Evolutionary conservation across 2,113 vertebrate genomes (phyloP), one percentile per base, ranked within the genome.

Genomic region (Phasianus colchicus): DNA sequence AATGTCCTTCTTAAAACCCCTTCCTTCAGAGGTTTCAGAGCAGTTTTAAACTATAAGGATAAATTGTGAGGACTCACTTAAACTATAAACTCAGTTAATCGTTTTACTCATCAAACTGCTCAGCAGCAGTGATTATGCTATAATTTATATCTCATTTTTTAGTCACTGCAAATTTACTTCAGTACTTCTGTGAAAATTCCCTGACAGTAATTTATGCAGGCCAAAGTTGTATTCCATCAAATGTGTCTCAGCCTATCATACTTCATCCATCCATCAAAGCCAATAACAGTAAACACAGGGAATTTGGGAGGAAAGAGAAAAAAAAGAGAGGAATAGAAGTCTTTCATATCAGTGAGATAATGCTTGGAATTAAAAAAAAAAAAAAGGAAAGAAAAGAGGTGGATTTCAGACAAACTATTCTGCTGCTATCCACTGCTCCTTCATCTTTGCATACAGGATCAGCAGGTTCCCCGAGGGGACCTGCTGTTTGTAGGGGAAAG

Each of bases 131-230:
- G 69, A 92, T 95, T 96, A 90, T 55, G 17, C 74, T 90, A 18
- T 81, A 79, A 95, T 93, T 96, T 94, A 84, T 84, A 95, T 73
- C 57, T 90, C 61, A 61, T 75, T 90, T 87, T 94, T 95, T 84
- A 92, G 77, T 85, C 78, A 65, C 50, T 89, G 91, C 60, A 91
- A 92, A 96, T 96, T 88, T 93, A 76, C 66, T 81, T 95, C 91
- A 91, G 34, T 78, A 61, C 43, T 88, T 95, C 13, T 74, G 57
- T 83, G 88, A 77, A 96, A 96, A 81, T 73, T 93, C 66, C 45
- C 71, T 91, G 96, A 92, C 90, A 93, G 82, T 84, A 97, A 96
- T 97, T 92, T 95, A 94, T 94, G 76, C 85, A 85, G 91, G 71
- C 69, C 77, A 70, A 87, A 94, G 85, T 47, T 50, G 66, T 90